Evolutionary conservation across 1,140 invertebrate genomes (phyloP).

Genomic region (Nebria ingens): DNA sequence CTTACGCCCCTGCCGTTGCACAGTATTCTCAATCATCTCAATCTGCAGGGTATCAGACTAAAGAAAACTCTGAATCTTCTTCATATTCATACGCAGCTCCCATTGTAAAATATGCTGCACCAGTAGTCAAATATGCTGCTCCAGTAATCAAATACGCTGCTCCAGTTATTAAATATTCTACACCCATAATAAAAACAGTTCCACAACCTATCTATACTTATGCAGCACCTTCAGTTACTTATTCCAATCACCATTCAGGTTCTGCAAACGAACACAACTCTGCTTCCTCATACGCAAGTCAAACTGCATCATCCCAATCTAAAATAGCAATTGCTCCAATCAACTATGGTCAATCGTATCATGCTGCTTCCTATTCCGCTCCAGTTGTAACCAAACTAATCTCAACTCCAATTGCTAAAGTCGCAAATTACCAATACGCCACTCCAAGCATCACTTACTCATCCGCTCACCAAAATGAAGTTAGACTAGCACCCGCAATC

Average conservation of each 20-base stretch:
- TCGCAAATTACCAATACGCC: not conserved
- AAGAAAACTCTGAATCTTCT: not conserved
- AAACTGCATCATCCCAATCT: not conserved
- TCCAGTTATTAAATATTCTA: not conserved
- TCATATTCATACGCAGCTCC: not conserved
- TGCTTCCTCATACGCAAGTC: not conserved
- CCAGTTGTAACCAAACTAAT: not conserved
- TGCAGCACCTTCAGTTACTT: not conserved
- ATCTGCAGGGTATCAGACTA: not conserved
- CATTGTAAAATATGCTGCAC: not conserved
- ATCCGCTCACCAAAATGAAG: not conserved
- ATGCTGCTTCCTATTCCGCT: not conserved
- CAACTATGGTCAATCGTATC: no score
- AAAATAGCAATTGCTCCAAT: not conserved
- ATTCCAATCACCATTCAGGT: not conserved
- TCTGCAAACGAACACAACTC: not conserved
- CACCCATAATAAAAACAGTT: not conserved
- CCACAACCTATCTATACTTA: not conserved
- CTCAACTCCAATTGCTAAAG: not conserved
- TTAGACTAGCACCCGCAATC: not conserved
- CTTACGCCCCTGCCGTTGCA: not conserved
- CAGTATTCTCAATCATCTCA: not conserved
- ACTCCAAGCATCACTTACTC: not conserved
- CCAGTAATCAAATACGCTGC: no score
- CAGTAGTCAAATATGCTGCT: not conserved